Conservation (phyloP, 2,797 vertebrate species). For the Sardinella longiceps region DNA sequence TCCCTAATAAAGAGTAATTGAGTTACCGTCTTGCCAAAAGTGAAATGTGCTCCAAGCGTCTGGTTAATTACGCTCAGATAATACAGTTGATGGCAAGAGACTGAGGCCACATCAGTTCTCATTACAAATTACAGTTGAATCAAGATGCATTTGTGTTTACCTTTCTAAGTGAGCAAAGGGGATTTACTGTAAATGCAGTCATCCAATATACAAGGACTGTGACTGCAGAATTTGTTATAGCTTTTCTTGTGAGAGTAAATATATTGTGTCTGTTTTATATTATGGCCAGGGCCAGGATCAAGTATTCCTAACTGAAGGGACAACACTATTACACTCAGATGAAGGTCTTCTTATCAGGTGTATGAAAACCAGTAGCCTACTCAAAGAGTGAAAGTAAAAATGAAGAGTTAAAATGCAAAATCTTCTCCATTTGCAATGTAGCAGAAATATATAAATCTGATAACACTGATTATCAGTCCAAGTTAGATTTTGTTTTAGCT, state of each 20-base stretch:
- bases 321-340: no score
- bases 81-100: background rate
- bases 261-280: background rate
- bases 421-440: no score
- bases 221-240: background rate
- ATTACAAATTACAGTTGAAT: background rate
- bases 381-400: no score
- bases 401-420: no score
- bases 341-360: no score
- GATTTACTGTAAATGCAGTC: background rate
- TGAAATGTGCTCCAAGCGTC: slow-evolving; percentile 56
- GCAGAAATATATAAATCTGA: no score
- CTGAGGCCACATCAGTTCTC: background rate
- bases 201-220: background rate
- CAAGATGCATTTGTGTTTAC: background rate
- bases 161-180: background rate
- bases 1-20: background rate
- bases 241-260: no score
- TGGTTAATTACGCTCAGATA: slow-evolving; percentile 17
- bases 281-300: background rate
- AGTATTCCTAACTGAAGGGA: background rate
- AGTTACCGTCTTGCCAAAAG: slow-evolving; percentile 30
- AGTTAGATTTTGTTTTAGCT: no score
- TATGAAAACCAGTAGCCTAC: no score
- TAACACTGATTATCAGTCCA: no score